These are phyloP conservation scores for Petrolisthes cinctipes DNA, from an alignment of 2,888 invertebrate genomes.

Conservation along the genomic window DNA sequence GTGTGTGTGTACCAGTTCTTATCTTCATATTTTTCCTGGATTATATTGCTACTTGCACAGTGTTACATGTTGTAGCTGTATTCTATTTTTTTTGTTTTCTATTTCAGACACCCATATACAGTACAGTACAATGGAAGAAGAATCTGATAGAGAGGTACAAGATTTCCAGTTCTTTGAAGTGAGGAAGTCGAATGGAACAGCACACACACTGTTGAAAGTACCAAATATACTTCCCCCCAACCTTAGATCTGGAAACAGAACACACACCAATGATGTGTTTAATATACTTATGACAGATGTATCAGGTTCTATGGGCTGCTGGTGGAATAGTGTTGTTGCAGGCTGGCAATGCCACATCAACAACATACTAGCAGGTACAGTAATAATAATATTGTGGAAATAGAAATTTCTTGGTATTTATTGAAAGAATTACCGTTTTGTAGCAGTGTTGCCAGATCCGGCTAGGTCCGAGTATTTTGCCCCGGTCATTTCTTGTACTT, in stretches of 20 bases:
- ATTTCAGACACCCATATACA: too few species aligned
- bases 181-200: background rate
- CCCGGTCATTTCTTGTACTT: too few species aligned
- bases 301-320: conserved; percentile 31
- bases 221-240: background rate
- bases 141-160: background rate
- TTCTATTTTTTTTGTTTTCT: too few species aligned
- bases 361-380: conserved; percentile 34
- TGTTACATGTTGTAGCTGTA: too few species aligned
- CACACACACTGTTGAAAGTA: background rate
- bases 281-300: conserved; percentile 54
- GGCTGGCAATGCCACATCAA: conserved; percentile 33
- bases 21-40: too few species aligned
- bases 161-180: conserved; percentile 25
- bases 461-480: too few species aligned
- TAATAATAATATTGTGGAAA: background rate
- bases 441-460: too few species aligned
- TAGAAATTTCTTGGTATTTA: background rate
- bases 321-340: conserved; percentile 27
- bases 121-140: background rate
- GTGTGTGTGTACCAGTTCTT: too few species aligned
- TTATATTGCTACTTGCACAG: too few species aligned
- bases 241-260: background rate
- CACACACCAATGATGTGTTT: conserved; percentile 17
- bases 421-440: too few species aligned